Conservation (phyloP, 2,888 invertebrate species). For the Rhagium mordax region DNA sequence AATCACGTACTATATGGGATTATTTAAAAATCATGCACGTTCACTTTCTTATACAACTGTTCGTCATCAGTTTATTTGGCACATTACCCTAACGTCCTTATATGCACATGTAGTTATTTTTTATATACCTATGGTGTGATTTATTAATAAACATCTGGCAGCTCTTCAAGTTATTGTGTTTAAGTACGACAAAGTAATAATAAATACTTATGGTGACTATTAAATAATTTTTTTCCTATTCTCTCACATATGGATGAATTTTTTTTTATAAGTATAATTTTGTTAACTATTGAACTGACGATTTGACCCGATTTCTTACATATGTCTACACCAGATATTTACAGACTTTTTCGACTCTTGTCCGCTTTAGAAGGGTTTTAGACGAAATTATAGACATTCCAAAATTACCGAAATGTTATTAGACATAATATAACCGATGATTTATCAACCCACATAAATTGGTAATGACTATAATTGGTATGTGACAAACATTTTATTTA, state of each 20-base stretch:
- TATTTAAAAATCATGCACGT: conserved; percentile 13
- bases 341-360: too few relatives aligned
- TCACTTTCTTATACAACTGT: conserved; percentile 24
- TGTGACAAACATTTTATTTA: conserved; percentile 11
- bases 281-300: too few relatives aligned
- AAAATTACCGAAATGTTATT: too few relatives aligned
- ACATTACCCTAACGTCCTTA: conserved; percentile 13
- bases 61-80: conserved; percentile 30
- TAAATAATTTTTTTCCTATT: neutral
- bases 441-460: too few relatives aligned
- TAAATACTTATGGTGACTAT: neutral
- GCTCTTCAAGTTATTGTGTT: neutral
- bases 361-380: too few relatives aligned
- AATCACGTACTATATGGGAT: conserved; percentile 15
- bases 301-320: too few relatives aligned
- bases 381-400: too few relatives aligned
- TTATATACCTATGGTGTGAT: neutral
- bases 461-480: too few relatives aligned
- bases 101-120: conserved; percentile 30
- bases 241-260: neutral
- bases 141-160: neutral
- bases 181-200: neutral
- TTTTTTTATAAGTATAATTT: too few relatives aligned
- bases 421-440: too few relatives aligned
- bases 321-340: too few relatives aligned